Conservation (phyloP, 2,113 vertebrate species). For the Xiphias gladius region DNA sequence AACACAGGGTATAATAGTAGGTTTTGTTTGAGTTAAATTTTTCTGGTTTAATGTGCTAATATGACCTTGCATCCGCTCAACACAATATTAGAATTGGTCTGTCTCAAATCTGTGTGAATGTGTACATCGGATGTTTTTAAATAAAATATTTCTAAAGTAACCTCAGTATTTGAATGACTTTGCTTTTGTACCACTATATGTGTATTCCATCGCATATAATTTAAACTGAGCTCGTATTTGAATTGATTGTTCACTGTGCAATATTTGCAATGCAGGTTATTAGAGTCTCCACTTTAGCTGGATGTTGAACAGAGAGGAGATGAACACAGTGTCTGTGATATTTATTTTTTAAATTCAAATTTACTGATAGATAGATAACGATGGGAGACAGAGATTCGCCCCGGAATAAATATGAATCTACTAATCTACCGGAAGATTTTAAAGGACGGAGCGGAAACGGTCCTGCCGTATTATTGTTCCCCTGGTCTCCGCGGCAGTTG, state of each 20-base stretch:
- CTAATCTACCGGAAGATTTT: slow-evolving; percentile 17
- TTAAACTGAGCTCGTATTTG: neutral
- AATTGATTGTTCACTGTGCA: neutral
- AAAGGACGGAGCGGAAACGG: slow-evolving; percentile 63
- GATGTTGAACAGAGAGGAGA: no score
- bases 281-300: no score
- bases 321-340: no score
- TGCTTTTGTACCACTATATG: no score
- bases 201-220: neutral
- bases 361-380: no score
- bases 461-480: slow-evolving; percentile 68
- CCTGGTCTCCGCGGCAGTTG: neutral
- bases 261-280: neutral
- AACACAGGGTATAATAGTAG: neutral
- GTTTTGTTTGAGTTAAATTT: slow-evolving; percentile 1
- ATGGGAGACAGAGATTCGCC: neutral
- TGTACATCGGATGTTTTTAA: slow-evolving; percentile 64
- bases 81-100: neutral
- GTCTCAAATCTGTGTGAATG: slow-evolving; percentile 51
- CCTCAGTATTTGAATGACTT: neutral
- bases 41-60: neutral
- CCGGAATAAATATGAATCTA: slow-evolving; percentile 3
- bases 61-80: neutral
- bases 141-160: slow-evolving; percentile 63
- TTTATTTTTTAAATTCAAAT: no score